A percentile compares a stretch with the other conserved stretches of the same genome.
Conservation (phyloP, 2,113 vertebrate genomes). For the Gnathonemus longibarbis region DNA sequence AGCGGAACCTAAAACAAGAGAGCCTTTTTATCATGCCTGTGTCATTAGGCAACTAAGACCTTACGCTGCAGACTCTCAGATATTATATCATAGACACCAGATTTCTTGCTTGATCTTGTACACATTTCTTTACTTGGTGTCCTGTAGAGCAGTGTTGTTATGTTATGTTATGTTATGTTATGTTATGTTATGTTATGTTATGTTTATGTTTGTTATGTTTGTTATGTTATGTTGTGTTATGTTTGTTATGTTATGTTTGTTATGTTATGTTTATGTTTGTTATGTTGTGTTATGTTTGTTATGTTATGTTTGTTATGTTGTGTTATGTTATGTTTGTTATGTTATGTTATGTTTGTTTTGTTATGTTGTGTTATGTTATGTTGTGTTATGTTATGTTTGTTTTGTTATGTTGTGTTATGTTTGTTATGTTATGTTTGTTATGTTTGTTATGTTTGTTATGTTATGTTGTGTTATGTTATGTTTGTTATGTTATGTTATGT, state of each 20-base stretch:
- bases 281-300: neutral
- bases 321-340: too few species aligned
- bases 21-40: neutral
- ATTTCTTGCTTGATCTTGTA: neutral
- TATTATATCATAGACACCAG: neutral
- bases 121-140: neutral
- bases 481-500: neutral
- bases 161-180: neutral
- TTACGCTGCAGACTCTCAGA: neutral
- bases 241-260: neutral
- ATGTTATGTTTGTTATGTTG: too few species aligned
- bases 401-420: too few species aligned
- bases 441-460: too few species aligned
- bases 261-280: neutral
- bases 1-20: neutral
- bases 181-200: neutral
- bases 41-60: neutral
- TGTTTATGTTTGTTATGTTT: neutral
- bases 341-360: too few species aligned
- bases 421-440: neutral
- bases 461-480: too few species aligned
- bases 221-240: too few species aligned
- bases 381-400: too few species aligned
- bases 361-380: too few species aligned
- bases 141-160: neutral